A percentile compares a stretch with the other conserved stretches of the same genome.
These are phyloP conservation scores for Colius striatus DNA, from an alignment of 2,113 vertebrate genomes.

Conservation along the genomic window DNA sequence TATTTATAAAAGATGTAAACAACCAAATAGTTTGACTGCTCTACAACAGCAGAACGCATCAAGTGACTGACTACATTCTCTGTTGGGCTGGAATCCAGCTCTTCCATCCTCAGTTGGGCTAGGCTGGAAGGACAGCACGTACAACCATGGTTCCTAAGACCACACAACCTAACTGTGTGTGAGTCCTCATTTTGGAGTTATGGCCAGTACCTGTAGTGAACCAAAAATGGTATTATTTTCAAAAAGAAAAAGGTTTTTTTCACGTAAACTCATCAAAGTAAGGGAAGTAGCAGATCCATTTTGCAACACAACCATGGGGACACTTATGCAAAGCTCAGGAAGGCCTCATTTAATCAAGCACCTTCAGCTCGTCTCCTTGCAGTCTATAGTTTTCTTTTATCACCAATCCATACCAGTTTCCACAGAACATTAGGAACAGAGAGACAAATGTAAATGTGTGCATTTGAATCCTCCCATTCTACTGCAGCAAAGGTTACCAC, in stretches of 20 bases:
- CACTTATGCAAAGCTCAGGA: not conserved
- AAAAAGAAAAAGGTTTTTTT: not conserved
- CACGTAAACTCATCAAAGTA: not conserved
- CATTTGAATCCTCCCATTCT: not conserved
- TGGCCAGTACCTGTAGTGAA: not conserved
- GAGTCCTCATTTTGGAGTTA: not conserved
- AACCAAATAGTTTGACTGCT: not conserved
- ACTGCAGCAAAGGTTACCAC: not conserved
- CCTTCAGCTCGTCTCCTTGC: not conserved
- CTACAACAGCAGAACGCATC: not conserved
- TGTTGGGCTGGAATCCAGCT: not conserved
- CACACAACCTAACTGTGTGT: not conserved
- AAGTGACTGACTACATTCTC: not conserved
- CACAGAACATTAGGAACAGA: not conserved
- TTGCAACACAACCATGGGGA: not conserved
- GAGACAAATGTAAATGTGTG: not conserved
- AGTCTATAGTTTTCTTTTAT: not conserved
- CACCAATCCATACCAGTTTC: not conserved
- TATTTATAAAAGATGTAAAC: not conserved
- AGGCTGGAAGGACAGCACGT: rapidly evolving
- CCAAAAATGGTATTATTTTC: not conserved
- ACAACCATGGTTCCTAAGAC: not conserved
- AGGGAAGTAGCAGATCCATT: not conserved
- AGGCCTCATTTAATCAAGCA: not conserved
- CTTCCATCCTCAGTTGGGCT: not conserved